A percentile compares a stretch with the other conserved stretches of the same genome.
Evolutionary conservation across 2,888 invertebrate genomes (phyloP).

Genomic region (Gastrophysa polygoni): DNA sequence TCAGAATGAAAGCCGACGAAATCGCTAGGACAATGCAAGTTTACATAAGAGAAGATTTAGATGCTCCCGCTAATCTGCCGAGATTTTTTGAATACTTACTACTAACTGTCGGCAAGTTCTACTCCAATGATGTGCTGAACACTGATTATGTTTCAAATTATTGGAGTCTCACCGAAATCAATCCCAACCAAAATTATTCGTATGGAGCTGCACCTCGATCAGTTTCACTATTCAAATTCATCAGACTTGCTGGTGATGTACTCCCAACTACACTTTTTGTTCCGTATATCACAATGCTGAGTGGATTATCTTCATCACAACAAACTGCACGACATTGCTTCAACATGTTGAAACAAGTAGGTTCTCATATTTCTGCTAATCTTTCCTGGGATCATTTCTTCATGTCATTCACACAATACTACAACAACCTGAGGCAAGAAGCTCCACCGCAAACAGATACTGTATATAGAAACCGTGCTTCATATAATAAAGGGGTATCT

Average conservation of each 20-base stretch:
- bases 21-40: constrained; percentile 79
- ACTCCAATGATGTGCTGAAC: constrained; percentile 73
- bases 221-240: constrained; percentile 87
- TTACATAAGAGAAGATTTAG: constrained; percentile 56
- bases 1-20: constrained; percentile 86
- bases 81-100: constrained; percentile 86
- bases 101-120: constrained; percentile 77
- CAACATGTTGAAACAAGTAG: constrained; percentile 71
- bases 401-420: constrained; percentile 74
- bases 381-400: constrained; percentile 89
- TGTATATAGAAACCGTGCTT: constrained; percentile 60
- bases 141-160: constrained; percentile 78
- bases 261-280: constrained; percentile 83
- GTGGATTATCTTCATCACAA: constrained; percentile 76
- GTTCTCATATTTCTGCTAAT: constrained; percentile 50
- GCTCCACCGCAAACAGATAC: constrained; percentile 69
- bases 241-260: constrained; percentile 85
- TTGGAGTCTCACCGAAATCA: constrained; percentile 72
- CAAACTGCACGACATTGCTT: constrained; percentile 81
- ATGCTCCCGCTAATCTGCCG: constrained; percentile 75
- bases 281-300: constrained; percentile 85
- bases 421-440: constrained; percentile 74
- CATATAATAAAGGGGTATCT: constrained; percentile 69
- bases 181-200: constrained; percentile 53
- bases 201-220: constrained; percentile 66